Percentiles rank a stretch among this genome's conserved stretches.
These are phyloP conservation scores for Eulemur rubriventer DNA, from an alignment of 2,797 vertebrate genomes.

Conservation along the genomic window DNA sequence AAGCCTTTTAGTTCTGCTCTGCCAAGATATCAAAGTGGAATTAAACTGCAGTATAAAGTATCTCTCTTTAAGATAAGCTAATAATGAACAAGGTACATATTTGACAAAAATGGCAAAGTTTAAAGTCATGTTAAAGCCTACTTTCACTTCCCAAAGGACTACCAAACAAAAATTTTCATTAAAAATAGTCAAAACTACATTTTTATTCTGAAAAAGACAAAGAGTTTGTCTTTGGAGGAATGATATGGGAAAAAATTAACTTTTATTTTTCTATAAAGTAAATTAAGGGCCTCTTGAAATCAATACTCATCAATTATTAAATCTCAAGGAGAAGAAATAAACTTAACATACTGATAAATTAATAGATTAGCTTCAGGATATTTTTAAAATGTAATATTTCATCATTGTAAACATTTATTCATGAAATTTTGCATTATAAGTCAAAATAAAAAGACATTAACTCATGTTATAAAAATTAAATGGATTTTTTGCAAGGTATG, in stretches of 20 bases:
- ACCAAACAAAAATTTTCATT: neutral
- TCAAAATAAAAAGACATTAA: neutral
- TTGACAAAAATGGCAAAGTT: neutral
- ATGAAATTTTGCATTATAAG: slow-evolving; percentile 8
- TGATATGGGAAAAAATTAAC: neutral
- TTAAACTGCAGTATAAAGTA: neutral
- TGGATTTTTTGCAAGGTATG: neutral
- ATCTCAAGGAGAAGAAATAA: neutral
- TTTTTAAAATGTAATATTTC: neutral
- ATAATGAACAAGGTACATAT: neutral
- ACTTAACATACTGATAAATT: neutral
- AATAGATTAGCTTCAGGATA: neutral
- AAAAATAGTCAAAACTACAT: neutral
- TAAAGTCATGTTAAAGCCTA: neutral
- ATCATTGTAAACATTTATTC: neutral
- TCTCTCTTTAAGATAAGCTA: neutral
- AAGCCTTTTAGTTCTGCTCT: neutral
- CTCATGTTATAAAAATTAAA: neutral
- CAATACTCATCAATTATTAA: neutral
- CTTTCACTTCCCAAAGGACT: neutral
- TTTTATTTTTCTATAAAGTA: neutral
- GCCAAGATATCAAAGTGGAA: neutral
- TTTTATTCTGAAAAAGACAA: neutral
- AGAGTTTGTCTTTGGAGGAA: neutral
- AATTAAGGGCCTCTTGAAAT: neutral